A percentile compares a stretch with the other conserved stretches of the same genome.
Conservation (phyloP, 2,797 vertebrate genomes). For the Steatocranus sp. region DNA sequence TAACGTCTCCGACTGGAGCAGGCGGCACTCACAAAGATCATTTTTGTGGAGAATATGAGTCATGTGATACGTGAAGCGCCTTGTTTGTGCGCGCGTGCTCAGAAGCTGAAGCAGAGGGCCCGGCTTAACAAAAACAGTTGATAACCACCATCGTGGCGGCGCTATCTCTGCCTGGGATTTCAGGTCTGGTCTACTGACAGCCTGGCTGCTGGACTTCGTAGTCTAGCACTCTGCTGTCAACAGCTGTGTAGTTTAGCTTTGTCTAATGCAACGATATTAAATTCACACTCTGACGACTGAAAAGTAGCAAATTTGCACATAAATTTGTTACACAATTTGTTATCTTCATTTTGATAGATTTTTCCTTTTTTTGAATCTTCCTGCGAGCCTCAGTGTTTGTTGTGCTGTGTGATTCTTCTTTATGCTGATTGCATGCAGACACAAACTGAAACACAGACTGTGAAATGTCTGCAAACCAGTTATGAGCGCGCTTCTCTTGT, state of each 20-base stretch:
- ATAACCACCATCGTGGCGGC: background rate
- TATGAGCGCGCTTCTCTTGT: background rate
- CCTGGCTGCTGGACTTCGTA: background rate
- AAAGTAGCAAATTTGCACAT: background rate
- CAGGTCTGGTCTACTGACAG: background rate
- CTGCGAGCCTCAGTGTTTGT: fast-evolving
- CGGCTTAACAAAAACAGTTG: background rate
- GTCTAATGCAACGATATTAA: background rate
- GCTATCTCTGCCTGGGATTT: background rate
- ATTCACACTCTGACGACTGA: background rate
- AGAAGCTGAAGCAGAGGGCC: background rate
- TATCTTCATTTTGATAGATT: background rate
- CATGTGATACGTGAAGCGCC: background rate
- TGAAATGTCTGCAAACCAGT: background rate
- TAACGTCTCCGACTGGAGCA: background rate
- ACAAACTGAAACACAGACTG: background rate
- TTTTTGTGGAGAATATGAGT: background rate
- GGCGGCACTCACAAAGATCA: background rate
- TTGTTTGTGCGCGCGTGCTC: background rate
- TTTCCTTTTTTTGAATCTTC: background rate
- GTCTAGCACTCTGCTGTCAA: background rate
- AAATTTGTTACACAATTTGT: background rate
- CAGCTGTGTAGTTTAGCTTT: background rate
- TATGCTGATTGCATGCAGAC: background rate
- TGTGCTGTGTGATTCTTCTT: background rate